A percentile compares a stretch with the other conserved stretches of the same genome.
These are phyloP conservation scores for Drosophila cracens DNA, from an alignment of 2,888 invertebrate genomes.

Conservation along the genomic window DNA sequence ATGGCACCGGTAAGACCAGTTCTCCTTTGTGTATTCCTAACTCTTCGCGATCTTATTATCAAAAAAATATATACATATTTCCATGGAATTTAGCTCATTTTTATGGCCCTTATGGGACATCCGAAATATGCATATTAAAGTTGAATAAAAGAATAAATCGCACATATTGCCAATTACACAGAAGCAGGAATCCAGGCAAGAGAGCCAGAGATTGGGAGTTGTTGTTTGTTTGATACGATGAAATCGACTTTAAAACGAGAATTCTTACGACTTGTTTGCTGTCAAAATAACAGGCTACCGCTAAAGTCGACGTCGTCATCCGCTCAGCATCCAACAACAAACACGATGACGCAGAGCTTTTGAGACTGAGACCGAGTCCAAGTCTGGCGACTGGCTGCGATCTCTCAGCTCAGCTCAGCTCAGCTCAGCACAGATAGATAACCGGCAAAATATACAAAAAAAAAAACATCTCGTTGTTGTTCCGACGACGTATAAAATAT, in stretches of 20 bases:
- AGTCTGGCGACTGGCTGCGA: slow-evolving; percentile 24
- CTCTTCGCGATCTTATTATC: slow-evolving; percentile 13
- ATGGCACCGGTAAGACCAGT: slow-evolving; percentile 60
- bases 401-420: slow-evolving; percentile 12
- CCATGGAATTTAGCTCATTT: slow-evolving; percentile 36
- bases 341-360: slow-evolving; percentile 30
- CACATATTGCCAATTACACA: slow-evolving; percentile 5
- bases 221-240: slow-evolving; percentile 22
- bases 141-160: not conserved
- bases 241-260: slow-evolving; percentile 54
- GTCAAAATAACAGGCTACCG: slow-evolving; percentile 69
- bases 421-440: slow-evolving; percentile 30
- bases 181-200: slow-evolving; percentile 29
- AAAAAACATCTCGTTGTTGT: slow-evolving; percentile 16
- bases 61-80: slow-evolving; percentile 13
- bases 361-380: slow-evolving; percentile 3
- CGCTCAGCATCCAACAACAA: slow-evolving; percentile 6
- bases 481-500: slow-evolving; percentile 78
- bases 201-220: slow-evolving; percentile 7
- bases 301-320: slow-evolving; percentile 28
- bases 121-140: not conserved
- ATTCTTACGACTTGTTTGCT: slow-evolving; percentile 74
- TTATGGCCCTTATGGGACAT: slow-evolving; percentile 16
- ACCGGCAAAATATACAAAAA: slow-evolving; percentile 63
- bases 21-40: slow-evolving; percentile 17